Evolutionary conservation across 1,140 invertebrate species (phyloP), one percentile per base, ranked within the genome.

Genomic region (Tetramorium parvispinum): DNA sequence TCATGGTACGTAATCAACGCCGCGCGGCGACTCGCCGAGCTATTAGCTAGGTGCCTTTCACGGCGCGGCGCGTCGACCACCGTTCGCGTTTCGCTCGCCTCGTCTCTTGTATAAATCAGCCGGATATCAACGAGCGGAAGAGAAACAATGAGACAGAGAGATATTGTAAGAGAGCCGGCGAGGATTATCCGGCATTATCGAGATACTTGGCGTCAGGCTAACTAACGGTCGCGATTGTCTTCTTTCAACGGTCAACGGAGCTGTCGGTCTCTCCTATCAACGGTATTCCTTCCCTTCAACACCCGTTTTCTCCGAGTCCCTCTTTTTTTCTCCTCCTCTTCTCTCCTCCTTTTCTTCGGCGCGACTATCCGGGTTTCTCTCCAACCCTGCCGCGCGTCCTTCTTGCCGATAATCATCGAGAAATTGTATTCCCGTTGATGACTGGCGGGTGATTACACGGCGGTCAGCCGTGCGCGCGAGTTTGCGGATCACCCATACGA

Each of bases 31-130:
- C 53, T 83, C 79, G 68, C 40, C 66, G 21, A 21, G 79, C 27
- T 75, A 83, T 83, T 83, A 83, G 79, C 79, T 73, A 59, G 79
- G 40, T 59, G 79, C 68, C 79, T 83, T 83, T 83, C 79, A 83
- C 53, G 46, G 63, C 49, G 40, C 78, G 51, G 51, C 68, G 68
- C 79, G 24, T 59, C 68, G 51, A 71, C 66, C 79, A 59, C 37
- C 76, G 57, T 46, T 51, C 46, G 65, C 40, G 65, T 68, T 68
- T 46, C 65, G 51, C 37, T 27, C 78, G 24, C 24, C 18, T 24
- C 77, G 57, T 63, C 57, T 40, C 68, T 32, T 8, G 68, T 59
- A 73, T 75, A 83, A 83, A 75, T 83, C 79, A 75, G 40, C 68
- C 68, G 51, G 68, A 37, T 83, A 83, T 83, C 53, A 59, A 57